A percentile compares a stretch with the other conserved stretches of the same genome.
These are phyloP conservation scores for Euplexia lucipara DNA, from an alignment of 2,888 invertebrate species.

Conservation along the genomic window DNA sequence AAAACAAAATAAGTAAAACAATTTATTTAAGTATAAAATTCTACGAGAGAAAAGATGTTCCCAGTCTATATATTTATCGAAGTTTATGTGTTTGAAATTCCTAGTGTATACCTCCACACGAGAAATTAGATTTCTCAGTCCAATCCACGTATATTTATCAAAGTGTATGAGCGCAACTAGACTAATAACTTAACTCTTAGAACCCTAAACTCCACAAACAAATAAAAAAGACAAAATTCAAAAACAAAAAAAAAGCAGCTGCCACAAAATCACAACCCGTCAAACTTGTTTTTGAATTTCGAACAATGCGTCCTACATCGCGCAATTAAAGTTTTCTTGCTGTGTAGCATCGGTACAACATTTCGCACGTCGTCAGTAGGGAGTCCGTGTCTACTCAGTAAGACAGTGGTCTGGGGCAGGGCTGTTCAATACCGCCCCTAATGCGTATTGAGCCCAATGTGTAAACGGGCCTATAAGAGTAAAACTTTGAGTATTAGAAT, in stretches of 20 bases:
- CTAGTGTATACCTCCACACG: too few relatives aligned
- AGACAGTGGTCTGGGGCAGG: conserved; percentile 38
- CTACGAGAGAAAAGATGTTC: too few relatives aligned
- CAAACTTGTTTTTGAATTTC: conserved; percentile 2
- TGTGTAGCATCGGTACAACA: background rate
- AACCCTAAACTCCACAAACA: too few relatives aligned
- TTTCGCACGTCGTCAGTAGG: background rate
- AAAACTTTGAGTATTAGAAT: background rate
- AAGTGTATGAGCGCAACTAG: too few relatives aligned
- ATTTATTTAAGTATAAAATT: too few relatives aligned
- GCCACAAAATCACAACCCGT: background rate
- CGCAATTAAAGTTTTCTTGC: conserved; percentile 48
- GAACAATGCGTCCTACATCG: conserved; percentile 31
- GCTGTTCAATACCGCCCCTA: conserved; percentile 24
- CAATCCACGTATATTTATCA: too few relatives aligned
- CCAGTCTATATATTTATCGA: too few relatives aligned
- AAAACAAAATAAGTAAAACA: too few relatives aligned
- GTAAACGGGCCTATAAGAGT: too few relatives aligned
- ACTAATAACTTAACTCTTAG: too few relatives aligned
- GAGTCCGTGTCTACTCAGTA: conserved; percentile 47
- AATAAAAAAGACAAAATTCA: background rate
- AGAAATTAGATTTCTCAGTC: too few relatives aligned
- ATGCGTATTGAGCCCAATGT: conserved; percentile 1
- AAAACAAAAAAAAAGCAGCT: background rate
- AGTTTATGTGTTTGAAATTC: too few relatives aligned